Evolutionary conservation across 2,797 vertebrate genomes (phyloP).

Genomic region (Erpetoichthys calabaricus): DNA sequence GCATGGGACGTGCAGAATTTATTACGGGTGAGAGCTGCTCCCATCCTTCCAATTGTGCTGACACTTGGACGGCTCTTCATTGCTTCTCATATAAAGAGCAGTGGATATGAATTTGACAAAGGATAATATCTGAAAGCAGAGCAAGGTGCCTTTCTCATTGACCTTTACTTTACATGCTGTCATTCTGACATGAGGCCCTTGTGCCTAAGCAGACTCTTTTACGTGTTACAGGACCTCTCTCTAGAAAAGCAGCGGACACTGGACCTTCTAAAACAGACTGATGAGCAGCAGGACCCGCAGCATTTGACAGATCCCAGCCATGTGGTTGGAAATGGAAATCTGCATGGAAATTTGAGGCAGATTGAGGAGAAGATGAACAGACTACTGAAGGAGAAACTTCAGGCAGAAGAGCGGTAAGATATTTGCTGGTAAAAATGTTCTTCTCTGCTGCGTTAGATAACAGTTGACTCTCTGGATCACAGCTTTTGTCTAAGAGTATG

Average conservation of each 20-base stretch:
- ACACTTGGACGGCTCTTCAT: too few relatives aligned
- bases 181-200: too few relatives aligned
- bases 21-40: too few relatives aligned
- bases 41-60: too few relatives aligned
- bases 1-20: too few relatives aligned
- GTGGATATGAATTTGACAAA: too few relatives aligned
- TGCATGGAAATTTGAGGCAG: conserved; percentile 65
- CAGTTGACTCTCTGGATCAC: too few relatives aligned
- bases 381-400: conserved; percentile 73
- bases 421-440: background rate
- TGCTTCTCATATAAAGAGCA: too few relatives aligned
- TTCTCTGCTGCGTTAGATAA: background rate
- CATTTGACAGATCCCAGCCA: conserved; percentile 23
- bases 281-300: conserved; percentile 28
- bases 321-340: conserved; percentile 35
- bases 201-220: background rate
- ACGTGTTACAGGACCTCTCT: conserved; percentile 65
- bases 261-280: conserved; percentile 62
- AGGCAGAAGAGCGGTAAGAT: conserved; percentile 71
- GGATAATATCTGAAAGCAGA: too few relatives aligned
- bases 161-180: too few relatives aligned
- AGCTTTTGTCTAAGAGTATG: too few relatives aligned
- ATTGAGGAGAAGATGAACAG: conserved; percentile 85
- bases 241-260: conserved; percentile 78
- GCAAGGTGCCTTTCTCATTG: too few relatives aligned